These are phyloP conservation scores for Elmis aenea DNA, from an alignment of 2,888 invertebrate species.

Conservation along the genomic window DNA sequence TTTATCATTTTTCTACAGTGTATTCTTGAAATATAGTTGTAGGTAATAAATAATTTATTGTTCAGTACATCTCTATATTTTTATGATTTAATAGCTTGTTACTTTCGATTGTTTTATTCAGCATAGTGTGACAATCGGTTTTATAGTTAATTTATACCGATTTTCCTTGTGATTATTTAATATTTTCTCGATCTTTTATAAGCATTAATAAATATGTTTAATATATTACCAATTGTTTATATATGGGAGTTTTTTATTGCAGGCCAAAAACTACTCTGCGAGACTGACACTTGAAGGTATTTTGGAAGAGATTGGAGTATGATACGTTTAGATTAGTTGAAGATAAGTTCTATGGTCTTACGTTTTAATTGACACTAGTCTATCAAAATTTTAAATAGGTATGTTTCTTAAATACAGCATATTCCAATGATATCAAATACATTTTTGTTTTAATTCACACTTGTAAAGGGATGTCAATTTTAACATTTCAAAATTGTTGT, in stretches of 20 bases:
- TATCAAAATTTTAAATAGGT: slow-evolving; percentile 14
- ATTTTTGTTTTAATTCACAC: too few relatives aligned
- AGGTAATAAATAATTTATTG: too few relatives aligned
- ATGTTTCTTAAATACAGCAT: slow-evolving; percentile 5
- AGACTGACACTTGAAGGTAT: slow-evolving; percentile 49
- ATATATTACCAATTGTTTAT: slow-evolving; percentile 40
- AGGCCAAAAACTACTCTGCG: slow-evolving; percentile 46
- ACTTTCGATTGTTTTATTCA: slow-evolving; percentile 11
- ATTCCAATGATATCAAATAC: too few relatives aligned
- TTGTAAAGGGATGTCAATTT: too few relatives aligned
- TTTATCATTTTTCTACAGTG: slow-evolving; percentile 17
- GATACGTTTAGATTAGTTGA: slow-evolving; percentile 48
- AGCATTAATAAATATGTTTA: slow-evolving; percentile 38
- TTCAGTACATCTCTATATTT: too few relatives aligned
- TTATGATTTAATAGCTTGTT: slow-evolving; percentile 26
- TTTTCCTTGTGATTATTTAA: slow-evolving; percentile 36
- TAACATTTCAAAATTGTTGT: too few relatives aligned
- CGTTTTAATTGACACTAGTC: slow-evolving; percentile 36
- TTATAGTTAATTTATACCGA: slow-evolving; percentile 27
- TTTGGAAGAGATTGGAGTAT: slow-evolving; percentile 47
- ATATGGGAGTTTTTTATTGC: slow-evolving; percentile 43
- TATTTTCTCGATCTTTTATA: slow-evolving; percentile 36
- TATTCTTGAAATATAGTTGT: too few relatives aligned
- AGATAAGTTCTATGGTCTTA: slow-evolving; percentile 47
- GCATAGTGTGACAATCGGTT: slow-evolving; percentile 33